Base-by-base conservation (phyloP, 2,888 invertebrate species). In the Drosophila pseudotalamancana region DNA sequence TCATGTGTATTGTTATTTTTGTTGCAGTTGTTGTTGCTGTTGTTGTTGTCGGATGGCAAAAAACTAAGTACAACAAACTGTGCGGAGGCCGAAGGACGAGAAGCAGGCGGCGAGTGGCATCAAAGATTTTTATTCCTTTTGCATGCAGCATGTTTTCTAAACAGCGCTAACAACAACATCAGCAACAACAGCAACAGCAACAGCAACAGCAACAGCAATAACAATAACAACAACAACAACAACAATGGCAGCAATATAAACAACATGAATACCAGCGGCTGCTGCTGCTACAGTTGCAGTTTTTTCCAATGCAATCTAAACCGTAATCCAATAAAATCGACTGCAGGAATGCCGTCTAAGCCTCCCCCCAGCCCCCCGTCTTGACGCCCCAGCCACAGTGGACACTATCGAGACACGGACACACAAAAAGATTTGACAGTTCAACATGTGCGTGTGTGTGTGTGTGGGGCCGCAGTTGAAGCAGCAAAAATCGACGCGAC, bases 261-360 rank as follows among this genome's bases (percentile, higher is more conserved):
- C 37, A 70, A 61, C 54, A 60, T 45, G 53, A 59, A 64, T 63
- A 34, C 37, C 56, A 49, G 23, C 63, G 34, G 14, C 60, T 29
- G 11, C 62, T 37, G 35, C 46, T 49, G 46, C 56, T 40, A 16
- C 48, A 39, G 45, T 50, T 84, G 85, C 87, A 86, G 56, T 82
- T 80, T 83, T 72, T 76, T 57, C 56, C 63, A 68, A 61, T 86
- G 82, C 87, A 86, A 83, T 83, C 83, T 81, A 87, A 87, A 87
- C 87, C 87, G 75, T 87, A 83, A 87, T 84, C 82, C 85, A 86
- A 87, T 77, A 77, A 80, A 83, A 85, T 86, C 77, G 86, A 83
- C 80, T 83, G 77, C 62, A 72, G 81, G 80, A 83, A 82, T 82
- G 51, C 54, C 50, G 31, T 35, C 12, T 59, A 37, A 45, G 14